These are phyloP conservation scores for Latrodectus geometricus DNA, from an alignment of 1,140 invertebrate species.

Conservation along the genomic window DNA sequence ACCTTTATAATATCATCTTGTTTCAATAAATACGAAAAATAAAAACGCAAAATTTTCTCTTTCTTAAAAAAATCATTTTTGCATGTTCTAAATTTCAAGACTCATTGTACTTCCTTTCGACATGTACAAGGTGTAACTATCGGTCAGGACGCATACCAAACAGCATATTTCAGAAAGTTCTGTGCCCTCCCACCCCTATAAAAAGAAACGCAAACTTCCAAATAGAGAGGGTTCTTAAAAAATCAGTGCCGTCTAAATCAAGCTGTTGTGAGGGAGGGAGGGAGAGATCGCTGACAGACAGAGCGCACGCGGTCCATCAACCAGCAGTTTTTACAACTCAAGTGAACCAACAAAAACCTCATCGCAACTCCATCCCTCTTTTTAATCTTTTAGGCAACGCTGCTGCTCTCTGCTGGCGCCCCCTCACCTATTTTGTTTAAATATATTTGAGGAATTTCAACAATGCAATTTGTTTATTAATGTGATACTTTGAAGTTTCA, in stretches of 20 bases:
- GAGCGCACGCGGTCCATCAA: constrained; percentile 42
- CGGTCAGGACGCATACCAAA: background rate
- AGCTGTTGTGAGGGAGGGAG: constrained; percentile 3
- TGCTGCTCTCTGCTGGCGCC: constrained; percentile 19
- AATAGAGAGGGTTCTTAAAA: constrained; percentile 21
- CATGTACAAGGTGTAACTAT: background rate
- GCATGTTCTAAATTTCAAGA: too few relatives aligned
- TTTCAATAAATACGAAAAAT: background rate
- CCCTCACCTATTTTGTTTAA: background rate
- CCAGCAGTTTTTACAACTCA: constrained; percentile 21
- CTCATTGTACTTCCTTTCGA: too few relatives aligned
- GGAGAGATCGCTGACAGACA: constrained; percentile 32
- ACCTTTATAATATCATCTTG: background rate
- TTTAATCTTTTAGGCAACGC: constrained; percentile 9
- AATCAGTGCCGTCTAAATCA: constrained; percentile 40
- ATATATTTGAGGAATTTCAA: background rate
- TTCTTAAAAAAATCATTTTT: background rate
- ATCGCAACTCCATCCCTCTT: constrained; percentile 4
- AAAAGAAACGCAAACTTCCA: constrained; percentile 32
- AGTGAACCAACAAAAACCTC: background rate
- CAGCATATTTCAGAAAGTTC: constrained; percentile 17
- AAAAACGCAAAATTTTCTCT: background rate
- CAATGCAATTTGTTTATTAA: background rate
- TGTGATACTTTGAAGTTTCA: too few relatives aligned
- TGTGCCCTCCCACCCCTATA: constrained; percentile 13